A percentile compares a stretch with the other conserved stretches of the same genome.
Evolutionary conservation across 2,113 vertebrate genomes (phyloP).

Genomic region (Leptobrachium leishanense): DNA sequence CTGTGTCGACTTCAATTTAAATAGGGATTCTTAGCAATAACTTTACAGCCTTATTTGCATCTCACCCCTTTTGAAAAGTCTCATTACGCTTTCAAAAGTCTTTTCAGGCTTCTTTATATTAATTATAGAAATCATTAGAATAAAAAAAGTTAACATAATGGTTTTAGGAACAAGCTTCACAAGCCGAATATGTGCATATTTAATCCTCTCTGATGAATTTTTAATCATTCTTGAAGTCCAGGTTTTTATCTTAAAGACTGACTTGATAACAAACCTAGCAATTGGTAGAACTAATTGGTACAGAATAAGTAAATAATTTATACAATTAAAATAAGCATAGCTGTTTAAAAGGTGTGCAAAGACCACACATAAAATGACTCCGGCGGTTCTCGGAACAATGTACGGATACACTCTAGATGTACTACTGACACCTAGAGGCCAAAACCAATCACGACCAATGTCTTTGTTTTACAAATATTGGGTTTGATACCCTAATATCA

Average conservation of each 20-base stretch:
- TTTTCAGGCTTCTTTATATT: slow-evolving; percentile 71
- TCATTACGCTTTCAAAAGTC: slow-evolving; percentile 59
- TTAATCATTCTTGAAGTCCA: slow-evolving; percentile 76
- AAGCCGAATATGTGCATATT: slow-evolving; percentile 77
- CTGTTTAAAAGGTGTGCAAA: slow-evolving; percentile 65
- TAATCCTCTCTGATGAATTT: slow-evolving; percentile 80
- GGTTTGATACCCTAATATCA: no score
- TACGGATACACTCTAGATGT: slow-evolving; percentile 55
- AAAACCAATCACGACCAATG: slow-evolving; percentile 51
- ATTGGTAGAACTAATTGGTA: slow-evolving; percentile 83
- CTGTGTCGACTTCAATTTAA: slow-evolving; percentile 50
- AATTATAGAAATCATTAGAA: slow-evolving; percentile 82
- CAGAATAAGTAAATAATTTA: slow-evolving; percentile 80
- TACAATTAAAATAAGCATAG: slow-evolving; percentile 65
- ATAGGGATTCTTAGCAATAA: slow-evolving; percentile 55
- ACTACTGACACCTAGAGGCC: slow-evolving; percentile 79
- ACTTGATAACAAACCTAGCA: slow-evolving; percentile 79
- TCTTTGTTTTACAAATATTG: not conserved
- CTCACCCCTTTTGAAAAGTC: slow-evolving; percentile 66
- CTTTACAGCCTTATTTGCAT: slow-evolving; percentile 58
- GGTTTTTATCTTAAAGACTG: slow-evolving; percentile 80
- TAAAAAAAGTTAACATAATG: slow-evolving; percentile 78
- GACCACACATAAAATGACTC: slow-evolving; percentile 58
- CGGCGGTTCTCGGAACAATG: slow-evolving; percentile 39
- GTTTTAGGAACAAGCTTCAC: slow-evolving; percentile 77